Percentiles rank a stretch among this genome's conserved stretches.
These are phyloP conservation scores for Australoheros scitulus DNA, from an alignment of 2,113 vertebrate genomes.

Conservation along the genomic window DNA sequence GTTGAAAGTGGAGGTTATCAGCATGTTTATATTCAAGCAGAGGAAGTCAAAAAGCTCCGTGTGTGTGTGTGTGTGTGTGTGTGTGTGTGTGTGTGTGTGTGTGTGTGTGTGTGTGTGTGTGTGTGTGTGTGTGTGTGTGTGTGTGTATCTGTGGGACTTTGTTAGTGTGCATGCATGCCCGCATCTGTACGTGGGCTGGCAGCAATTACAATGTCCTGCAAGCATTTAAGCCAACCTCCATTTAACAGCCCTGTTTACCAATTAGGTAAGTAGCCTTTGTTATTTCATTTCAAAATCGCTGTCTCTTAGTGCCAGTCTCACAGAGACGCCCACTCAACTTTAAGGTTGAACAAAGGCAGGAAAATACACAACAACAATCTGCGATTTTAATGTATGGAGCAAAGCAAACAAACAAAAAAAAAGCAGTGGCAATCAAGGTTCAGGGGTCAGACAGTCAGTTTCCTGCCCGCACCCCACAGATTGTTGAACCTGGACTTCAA, in stretches of 20 bases:
- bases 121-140: constrained; percentile 4
- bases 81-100: constrained; percentile 32
- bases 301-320: constrained; percentile 76
- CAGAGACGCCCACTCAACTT: constrained; percentile 1
- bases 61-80: too few species aligned
- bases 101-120: too few species aligned
- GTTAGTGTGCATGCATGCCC: constrained; percentile 44
- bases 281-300: constrained; percentile 79
- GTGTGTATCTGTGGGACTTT: constrained; percentile 40
- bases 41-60: constrained; percentile 41
- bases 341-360: neutral
- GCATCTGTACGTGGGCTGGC: constrained; percentile 72
- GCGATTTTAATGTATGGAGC: neutral
- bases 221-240: constrained; percentile 84
- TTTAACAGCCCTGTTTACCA: constrained; percentile 82
- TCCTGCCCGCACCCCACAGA: constrained; percentile 18
- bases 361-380: neutral
- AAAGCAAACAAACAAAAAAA: neutral
- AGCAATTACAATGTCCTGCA: constrained; percentile 84
- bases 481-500: constrained; percentile 17
- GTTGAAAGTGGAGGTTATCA: constrained; percentile 72
- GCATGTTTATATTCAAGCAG: constrained; percentile 62
- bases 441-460: constrained; percentile 37
- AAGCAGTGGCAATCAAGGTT: constrained; percentile 24
- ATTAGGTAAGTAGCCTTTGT: constrained; percentile 85